Conservation (phyloP, 2,797 vertebrate species). For the Brachyalestes nurse region DNA sequence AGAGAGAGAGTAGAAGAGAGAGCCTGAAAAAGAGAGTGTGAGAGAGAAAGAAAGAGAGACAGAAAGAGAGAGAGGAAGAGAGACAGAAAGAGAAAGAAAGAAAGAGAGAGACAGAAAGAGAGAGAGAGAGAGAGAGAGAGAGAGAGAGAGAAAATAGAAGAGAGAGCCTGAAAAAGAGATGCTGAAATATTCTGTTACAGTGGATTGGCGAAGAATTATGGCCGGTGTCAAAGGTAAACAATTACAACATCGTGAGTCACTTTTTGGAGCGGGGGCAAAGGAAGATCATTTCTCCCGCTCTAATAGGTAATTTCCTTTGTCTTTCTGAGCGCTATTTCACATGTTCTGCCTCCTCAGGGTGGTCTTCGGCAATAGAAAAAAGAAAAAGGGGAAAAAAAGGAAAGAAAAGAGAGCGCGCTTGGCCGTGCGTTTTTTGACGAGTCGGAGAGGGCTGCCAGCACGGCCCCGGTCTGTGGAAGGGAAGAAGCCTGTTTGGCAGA, state of each 20-base stretch:
- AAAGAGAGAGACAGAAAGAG: background rate
- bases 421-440: constrained; percentile 63
- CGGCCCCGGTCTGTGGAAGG: constrained; percentile 62
- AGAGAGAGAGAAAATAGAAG: constrained; percentile 21
- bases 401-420: constrained; percentile 59
- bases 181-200: constrained; percentile 74
- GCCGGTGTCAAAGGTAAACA: constrained; percentile 83
- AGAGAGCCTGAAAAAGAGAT: constrained; percentile 68
- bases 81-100: background rate
- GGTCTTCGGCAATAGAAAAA: constrained; percentile 59
- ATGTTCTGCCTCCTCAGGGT: constrained; percentile 69
- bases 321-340: constrained; percentile 72
- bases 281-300: constrained; percentile 73
- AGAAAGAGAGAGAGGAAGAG: background rate
- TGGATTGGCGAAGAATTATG: constrained; percentile 67
- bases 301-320: constrained; percentile 82
- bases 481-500: constrained; percentile 56
- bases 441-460: constrained; percentile 65
- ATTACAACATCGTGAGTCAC: constrained; percentile 82
- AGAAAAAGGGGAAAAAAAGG: constrained; percentile 9
- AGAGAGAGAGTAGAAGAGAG: too few relatives aligned
- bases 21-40: too few relatives aligned
- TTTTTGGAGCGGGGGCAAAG: constrained; percentile 74
- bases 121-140: background rate
- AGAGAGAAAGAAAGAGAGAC: background rate